Evolutionary conservation across 2,888 invertebrate genomes (phyloP).

Genomic region (Limnephilus auricula): DNA sequence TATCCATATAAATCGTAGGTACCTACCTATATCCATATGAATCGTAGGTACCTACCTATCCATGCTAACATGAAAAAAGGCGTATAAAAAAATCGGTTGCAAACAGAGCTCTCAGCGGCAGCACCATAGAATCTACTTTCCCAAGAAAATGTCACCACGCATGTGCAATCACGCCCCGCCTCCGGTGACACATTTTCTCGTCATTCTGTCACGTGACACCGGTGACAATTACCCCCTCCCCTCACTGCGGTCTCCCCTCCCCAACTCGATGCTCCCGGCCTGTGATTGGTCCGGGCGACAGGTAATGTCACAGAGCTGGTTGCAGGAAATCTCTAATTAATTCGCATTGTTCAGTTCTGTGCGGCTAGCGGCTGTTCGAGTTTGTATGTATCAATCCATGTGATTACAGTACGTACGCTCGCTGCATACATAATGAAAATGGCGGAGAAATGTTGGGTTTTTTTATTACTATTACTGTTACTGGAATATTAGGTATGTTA

Average conservation of each 20-base stretch:
- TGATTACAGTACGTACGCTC: background rate
- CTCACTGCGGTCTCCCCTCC: background rate
- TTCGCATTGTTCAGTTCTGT: background rate
- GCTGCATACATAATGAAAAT: background rate
- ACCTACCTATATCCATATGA: too few relatives aligned
- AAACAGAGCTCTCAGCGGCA: background rate
- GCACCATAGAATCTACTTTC: background rate
- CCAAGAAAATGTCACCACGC: background rate
- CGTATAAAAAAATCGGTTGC: background rate
- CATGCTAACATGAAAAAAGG: background rate
- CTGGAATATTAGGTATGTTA: too few relatives aligned
- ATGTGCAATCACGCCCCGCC: background rate
- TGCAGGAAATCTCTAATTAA: slow-evolving; percentile 4
- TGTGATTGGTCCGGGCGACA: slow-evolving; percentile 7
- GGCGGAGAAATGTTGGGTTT: background rate
- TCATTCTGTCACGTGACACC: slow-evolving; percentile 27
- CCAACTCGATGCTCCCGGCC: background rate
- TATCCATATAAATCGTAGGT: too few relatives aligned
- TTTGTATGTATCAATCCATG: background rate
- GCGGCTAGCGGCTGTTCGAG: background rate
- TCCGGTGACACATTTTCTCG: slow-evolving; percentile 20
- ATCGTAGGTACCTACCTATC: too few relatives aligned
- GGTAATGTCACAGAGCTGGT: slow-evolving; percentile 21
- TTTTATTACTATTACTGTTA: too few relatives aligned
- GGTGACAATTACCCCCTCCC: slow-evolving; percentile 41